Evolutionary conservation across 1,140 invertebrate genomes (phyloP), one percentile per base, ranked within the genome.

Genomic region (Drosophila chauvacae): DNA sequence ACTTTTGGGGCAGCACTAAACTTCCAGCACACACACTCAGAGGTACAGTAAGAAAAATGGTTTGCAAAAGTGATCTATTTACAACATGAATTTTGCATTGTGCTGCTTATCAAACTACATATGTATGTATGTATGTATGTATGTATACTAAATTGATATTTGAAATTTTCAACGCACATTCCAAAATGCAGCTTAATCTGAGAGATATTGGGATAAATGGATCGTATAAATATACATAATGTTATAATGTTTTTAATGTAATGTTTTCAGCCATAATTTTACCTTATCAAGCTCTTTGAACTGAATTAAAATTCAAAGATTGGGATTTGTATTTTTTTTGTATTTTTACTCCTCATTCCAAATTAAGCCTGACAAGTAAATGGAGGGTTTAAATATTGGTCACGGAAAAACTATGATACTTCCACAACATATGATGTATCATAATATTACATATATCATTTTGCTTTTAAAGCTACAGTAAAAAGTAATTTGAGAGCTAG

Each of bases 1-100:
- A 88, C 85, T 88, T 88, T 87, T 68, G 50, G 72, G 57, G 65
- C 39, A 70, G 69, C 57, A 72, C 48, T 70, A 55, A 66, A 70
- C 47, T 70, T 70, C 39, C 66, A 70, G 39, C 74, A 84, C 58
- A 72, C 71, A 59, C 55, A 37, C 45, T 30, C 13, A 9, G 4
- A 47, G 11, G 35, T 61, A 72, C 81, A 47, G 59, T 68, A 42
- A 69, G 37, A 68, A 23, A 61, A 57, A 61, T n/a, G 9, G 28
- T 6, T 30, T 5, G 33, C 33, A 23, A 55, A 23, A 37, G 3
- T 55, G 33, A 6, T 37, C 2, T 23, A 23, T 16, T 37, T 16
- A 23, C 6, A 16, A 37, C 3, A 20, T n/a, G 10, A 26, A 26
- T 6, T 26, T n/a, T 26, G 0, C 2, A 11, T 10, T 16, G 0